Conservation (phyloP, 2,113 vertebrate species). For the Pungitius pungitius region DNA sequence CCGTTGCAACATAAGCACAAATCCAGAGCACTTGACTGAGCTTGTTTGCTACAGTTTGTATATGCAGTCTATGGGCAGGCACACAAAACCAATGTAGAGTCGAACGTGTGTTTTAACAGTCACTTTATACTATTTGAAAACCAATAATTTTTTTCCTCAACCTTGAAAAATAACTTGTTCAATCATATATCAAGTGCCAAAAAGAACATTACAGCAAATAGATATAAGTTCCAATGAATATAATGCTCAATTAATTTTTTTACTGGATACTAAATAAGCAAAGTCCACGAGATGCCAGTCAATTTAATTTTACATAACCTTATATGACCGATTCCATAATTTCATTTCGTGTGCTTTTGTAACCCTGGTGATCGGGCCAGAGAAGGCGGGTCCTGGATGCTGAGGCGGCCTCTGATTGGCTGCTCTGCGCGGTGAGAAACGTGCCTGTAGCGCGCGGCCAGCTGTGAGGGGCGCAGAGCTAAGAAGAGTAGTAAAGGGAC, state of each 20-base stretch:
- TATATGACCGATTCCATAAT: neutral
- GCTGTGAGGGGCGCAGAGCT: slow-evolving; percentile 50
- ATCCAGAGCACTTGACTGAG: neutral
- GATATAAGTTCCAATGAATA: neutral
- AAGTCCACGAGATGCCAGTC: neutral
- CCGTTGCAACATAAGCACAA: neutral
- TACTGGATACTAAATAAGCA: neutral
- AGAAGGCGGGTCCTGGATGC: slow-evolving; percentile 71
- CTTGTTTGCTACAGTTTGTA: neutral
- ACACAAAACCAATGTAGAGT: neutral
- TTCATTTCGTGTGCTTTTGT: slow-evolving; percentile 39
- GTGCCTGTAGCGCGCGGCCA: slow-evolving; percentile 48
- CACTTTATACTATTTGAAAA: neutral
- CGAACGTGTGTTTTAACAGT: neutral
- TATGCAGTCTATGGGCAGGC: neutral
- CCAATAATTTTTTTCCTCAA: neutral
- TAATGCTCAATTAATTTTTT: neutral
- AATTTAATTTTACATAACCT: neutral
- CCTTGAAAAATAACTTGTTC: neutral
- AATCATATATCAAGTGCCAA: neutral
- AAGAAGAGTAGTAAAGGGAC: slow-evolving; percentile 43
- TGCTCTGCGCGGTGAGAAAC: slow-evolving; percentile 26
- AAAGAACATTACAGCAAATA: neutral
- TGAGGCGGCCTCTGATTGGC: slow-evolving; percentile 68
- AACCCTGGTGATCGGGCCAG: slow-evolving; percentile 34